Evolutionary conservation across 92 coral and sea anemone species (phyloP), one percentile per base, ranked within the genome.

Genomic region (Metridium senile): DNA sequence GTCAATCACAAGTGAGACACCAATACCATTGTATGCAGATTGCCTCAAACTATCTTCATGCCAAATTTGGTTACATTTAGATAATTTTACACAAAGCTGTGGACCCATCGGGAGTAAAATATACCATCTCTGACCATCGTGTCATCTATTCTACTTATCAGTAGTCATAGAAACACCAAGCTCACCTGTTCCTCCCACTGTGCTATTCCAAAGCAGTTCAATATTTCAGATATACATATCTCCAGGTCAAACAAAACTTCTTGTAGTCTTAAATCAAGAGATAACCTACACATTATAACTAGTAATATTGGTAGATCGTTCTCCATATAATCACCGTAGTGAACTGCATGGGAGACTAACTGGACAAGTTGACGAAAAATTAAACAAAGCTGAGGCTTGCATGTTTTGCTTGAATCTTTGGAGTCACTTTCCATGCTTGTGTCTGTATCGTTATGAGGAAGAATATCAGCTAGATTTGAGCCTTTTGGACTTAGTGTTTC

Each of bases 101-200:
- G n/a, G n/a, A n/a, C n/a, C n/a, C n/a, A n/a, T n/a, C n/a, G n/a
- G n/a, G n/a, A n/a, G n/a, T n/a, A n/a, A n/a, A n/a, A n/a, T n/a
- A n/a, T n/a, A 39, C 13, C 49, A 39, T 13, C 49, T 4, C 13
- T 13, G 49, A 6, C 49, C 6, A 39, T 39, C 6, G 6, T 4
- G 13, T 39, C 49, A 39, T 39, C 49, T 13, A 39, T 39, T 13
- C 6, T 39, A 39, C 6, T 39, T 13, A 39, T 39, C 49, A 39
- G 6, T 6, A 39, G 6, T 39, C 13, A 4, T 13, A 39, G 6
- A 6, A 39, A 6, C 13, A 39, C 13, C 13, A 4, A 39, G 58
- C 79, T 17, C 33, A 94, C 98, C 97, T 92, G 86, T 23, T 89
- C 95, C 16, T 84, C 83, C 97, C 97, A 95, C 61, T 87, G 93